phyloP scores from a whole-genome alignment of 2,888 invertebrate species.

The Dynastes hyllus region DNA sequence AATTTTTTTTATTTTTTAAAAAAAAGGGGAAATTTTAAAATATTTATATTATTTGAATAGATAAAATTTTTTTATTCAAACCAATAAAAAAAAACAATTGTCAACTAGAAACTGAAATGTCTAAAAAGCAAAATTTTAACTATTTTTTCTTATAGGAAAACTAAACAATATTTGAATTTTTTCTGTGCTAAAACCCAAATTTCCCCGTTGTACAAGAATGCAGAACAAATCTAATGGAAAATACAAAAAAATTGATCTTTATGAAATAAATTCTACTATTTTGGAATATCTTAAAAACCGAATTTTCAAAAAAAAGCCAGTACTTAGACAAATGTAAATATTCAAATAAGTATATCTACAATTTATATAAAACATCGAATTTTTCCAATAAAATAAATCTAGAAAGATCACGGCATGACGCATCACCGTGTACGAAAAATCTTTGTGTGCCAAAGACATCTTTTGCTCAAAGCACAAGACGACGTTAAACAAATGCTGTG shows the following conservation, averaged over 20 bases:
- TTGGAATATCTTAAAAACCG: background rate
- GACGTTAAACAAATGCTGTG: slow-evolving; percentile 20
- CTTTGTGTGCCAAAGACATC: slow-evolving; percentile 47
- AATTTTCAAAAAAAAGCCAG: background rate
- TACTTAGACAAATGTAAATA: slow-evolving; percentile 4
- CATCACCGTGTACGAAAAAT: slow-evolving; percentile 47
- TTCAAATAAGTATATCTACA: slow-evolving; percentile 30
- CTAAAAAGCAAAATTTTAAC: background rate
- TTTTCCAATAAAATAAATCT: slow-evolving; percentile 47
- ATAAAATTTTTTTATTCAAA: no score
- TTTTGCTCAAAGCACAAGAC: slow-evolving; percentile 8
- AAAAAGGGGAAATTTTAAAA: no score
- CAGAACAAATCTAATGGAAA: slow-evolving; percentile 7
- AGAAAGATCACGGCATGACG: slow-evolving; percentile 53
- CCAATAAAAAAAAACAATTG: background rate
- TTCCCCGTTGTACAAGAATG: slow-evolving; percentile 18
- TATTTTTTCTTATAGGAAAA: background rate
- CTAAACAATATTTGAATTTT: background rate
- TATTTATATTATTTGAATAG: no score
- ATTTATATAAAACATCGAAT: background rate
- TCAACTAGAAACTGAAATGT: slow-evolving; percentile 16
- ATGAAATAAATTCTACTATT: background rate
- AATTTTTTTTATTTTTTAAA: no score
- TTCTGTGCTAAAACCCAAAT: background rate
- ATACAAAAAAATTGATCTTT: slow-evolving; percentile 3